These are phyloP conservation scores for Deroptyus accipitrinus DNA, from an alignment of 2,113 vertebrate species.

Conservation along the genomic window DNA sequence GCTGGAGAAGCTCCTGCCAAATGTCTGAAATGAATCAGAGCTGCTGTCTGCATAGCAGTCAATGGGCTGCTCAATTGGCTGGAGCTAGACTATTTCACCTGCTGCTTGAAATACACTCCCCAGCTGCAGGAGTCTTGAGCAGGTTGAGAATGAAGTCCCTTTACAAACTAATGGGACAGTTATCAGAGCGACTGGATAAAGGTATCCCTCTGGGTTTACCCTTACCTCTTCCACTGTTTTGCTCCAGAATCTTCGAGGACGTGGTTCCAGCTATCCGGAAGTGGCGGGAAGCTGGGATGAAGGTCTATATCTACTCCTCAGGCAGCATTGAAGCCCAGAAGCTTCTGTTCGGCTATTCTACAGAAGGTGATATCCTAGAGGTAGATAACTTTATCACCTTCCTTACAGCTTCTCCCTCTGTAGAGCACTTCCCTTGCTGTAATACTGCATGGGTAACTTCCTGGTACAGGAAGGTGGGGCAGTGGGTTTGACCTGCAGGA, in stretches of 20 bases:
- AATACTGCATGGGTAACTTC: neutral
- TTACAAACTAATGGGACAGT: neutral
- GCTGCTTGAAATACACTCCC: neutral
- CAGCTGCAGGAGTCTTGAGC: neutral
- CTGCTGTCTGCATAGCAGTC: neutral
- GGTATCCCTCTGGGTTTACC: neutral
- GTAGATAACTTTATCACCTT: conserved; percentile 69
- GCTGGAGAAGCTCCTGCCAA: neutral
- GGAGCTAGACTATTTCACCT: neutral
- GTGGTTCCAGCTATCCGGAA: conserved; percentile 88
- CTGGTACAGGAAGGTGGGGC: neutral
- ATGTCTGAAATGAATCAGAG: neutral
- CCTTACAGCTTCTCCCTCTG: neutral
- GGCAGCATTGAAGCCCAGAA: conserved; percentile 97
- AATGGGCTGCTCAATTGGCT: neutral
- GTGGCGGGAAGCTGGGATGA: conserved; percentile 87
- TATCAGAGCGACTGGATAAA: neutral
- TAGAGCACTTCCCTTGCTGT: neutral
- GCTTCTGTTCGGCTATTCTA: conserved; percentile 89
- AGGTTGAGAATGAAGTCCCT: neutral
- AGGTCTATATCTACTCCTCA: conserved; percentile 94
- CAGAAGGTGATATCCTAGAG: conserved; percentile 90
- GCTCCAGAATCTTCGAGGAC: conserved; percentile 87
- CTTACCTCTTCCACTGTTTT: neutral
- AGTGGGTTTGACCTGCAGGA: neutral